phyloP scores from a whole-genome alignment of 1,140 invertebrate species.

The Pogonomyrmex californicus region DNA sequence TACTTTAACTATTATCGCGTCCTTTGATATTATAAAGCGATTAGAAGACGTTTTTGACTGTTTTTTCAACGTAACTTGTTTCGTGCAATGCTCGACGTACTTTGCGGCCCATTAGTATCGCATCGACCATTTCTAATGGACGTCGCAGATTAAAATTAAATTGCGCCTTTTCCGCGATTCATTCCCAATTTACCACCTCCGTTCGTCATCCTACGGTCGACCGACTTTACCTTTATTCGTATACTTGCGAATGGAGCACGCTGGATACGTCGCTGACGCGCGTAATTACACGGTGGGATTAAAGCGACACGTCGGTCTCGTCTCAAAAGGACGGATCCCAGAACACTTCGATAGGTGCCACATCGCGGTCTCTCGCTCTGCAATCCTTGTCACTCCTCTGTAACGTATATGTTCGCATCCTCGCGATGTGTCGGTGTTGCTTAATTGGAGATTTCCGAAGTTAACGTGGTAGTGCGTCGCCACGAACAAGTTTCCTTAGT shows the following conservation, averaged over 20 bases:
- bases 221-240: conserved; percentile 45
- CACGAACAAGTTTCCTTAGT: conserved; percentile 80
- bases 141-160: conserved; percentile 57
- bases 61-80: neutral
- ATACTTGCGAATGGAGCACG: conserved; percentile 51
- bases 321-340: conserved; percentile 61
- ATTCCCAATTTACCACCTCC: conserved; percentile 54
- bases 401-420: conserved; percentile 13
- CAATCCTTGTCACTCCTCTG: conserved; percentile 9
- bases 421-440: conserved; percentile 52
- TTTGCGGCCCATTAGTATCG: conserved; percentile 48
- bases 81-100: conserved; percentile 17
- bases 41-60: conserved; percentile 16
- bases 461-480: conserved; percentile 71
- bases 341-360: conserved; percentile 64
- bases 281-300: conserved; percentile 69
- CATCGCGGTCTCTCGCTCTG: conserved; percentile 26
- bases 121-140: conserved; percentile 16
- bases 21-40: neutral
- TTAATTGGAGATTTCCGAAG: conserved; percentile 84
- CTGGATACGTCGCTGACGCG: conserved; percentile 50
- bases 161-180: conserved; percentile 52
- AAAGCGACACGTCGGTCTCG: conserved; percentile 66
- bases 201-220: conserved; percentile 27
- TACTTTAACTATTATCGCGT: neutral